Percentiles rank a stretch among this genome's conserved stretches.
phyloP scores from a whole-genome alignment of 2,113 vertebrate species.

The Malurus elegans region DNA sequence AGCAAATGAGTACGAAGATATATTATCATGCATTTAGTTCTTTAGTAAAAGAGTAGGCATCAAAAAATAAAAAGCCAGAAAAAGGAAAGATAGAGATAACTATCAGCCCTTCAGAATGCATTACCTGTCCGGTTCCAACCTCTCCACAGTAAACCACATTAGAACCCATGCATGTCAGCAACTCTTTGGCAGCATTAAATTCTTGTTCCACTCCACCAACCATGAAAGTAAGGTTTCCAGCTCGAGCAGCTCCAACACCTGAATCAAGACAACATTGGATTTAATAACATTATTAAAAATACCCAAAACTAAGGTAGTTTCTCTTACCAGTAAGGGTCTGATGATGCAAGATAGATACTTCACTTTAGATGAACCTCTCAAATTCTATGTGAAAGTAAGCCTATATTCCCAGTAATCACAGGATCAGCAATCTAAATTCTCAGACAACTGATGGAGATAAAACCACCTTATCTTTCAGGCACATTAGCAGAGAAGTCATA shows the following conservation, averaged over 20 bases:
- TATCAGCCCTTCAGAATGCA: background rate
- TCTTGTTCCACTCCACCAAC: conserved; percentile 94
- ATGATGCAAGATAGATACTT: background rate
- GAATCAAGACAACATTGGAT: background rate
- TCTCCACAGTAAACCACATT: conserved; percentile 94
- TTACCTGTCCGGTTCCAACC: conserved; percentile 95
- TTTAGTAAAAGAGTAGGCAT: background rate
- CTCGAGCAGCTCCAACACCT: conserved; percentile 95
- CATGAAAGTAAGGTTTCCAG: conserved; percentile 98
- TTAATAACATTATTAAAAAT: background rate
- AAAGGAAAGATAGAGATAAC: background rate
- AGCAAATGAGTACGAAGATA: background rate
- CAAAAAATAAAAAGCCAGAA: background rate
- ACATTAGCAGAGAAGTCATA: background rate
- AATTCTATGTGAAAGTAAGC: background rate
- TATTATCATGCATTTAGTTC: background rate
- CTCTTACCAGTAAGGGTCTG: background rate
- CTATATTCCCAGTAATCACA: background rate
- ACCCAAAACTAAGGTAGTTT: background rate
- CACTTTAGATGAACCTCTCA: background rate
- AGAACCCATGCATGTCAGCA: conserved; percentile 94
- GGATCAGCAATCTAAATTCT: background rate
- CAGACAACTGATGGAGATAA: background rate
- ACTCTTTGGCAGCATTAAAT: conserved; percentile 90
- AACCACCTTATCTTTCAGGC: background rate